Base-by-base conservation (phyloP, 2,113 vertebrate genomes). In the Tiliqua scincoides region DNA sequence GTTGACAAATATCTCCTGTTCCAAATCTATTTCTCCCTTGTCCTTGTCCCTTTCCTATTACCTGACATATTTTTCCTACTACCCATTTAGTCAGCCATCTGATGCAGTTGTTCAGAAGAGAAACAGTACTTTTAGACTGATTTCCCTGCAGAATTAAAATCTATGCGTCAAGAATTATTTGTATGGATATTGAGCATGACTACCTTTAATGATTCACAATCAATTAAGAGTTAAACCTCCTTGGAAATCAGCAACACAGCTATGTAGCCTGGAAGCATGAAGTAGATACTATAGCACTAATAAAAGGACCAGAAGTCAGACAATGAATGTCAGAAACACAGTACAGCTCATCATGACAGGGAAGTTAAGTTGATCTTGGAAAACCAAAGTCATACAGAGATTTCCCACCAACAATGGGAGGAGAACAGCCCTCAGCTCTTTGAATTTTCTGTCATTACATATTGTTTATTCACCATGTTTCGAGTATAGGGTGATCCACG, bases 31-130 rank as follows among this genome's bases (percentile, higher is more conserved):
- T 84, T 88, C 81, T 87, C 84, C 79, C 48, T 85, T 48, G 18
- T 74, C 70, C 21, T 17, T 74, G 43, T 86, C 79, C 79, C 2
- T 7, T 85, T 87, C 77, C 83, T 5, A 0, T 23, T 73, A 15
- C 88, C 73, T 79, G 73, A 23, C 0, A 4, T 87, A 90, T 89
- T 83, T 79, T 78, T 77, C 88, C 90, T 92, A 32, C 94, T 92
- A 90, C 82, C 93, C 94, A 94, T 92, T 35, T 89, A 93, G 87
- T 87, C 91, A 91, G 90, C 67, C 84, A 93, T 72, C 77, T 80
- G 87, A 90, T 17, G 74, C 43, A 73, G 70, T 59, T 17, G 89
- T 91, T 67, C 72, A 89, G 25, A 75, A 74, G 3, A 89, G 85
- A 88, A 86, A 91, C 65, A 87, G 91, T 1, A 35, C 85, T 67